Evolutionary conservation across 2,113 vertebrate genomes (phyloP).

Genomic region (Spea bombifrons): DNA sequence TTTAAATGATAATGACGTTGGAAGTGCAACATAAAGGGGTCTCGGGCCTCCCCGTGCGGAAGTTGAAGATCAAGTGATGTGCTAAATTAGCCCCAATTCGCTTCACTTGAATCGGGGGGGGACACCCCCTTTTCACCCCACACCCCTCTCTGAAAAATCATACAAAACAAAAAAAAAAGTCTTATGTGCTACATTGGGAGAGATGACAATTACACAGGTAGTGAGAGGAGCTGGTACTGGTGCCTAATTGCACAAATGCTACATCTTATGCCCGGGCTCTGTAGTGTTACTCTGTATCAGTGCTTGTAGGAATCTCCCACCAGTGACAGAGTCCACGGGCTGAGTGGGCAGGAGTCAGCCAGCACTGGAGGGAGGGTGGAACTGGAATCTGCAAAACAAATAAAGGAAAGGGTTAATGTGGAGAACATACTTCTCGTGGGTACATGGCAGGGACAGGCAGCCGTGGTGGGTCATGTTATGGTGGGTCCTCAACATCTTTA

Average conservation of each 20-base stretch:
- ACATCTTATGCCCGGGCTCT: conserved; percentile 88
- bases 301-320: conserved; percentile 80
- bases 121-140: background rate
- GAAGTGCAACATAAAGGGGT: conserved; percentile 7
- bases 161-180: background rate
- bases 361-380: conserved; percentile 56
- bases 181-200: conserved; percentile 93
- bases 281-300: conserved; percentile 90
- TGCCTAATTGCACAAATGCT: conserved; percentile 97
- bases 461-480: too few species aligned
- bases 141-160: conserved; percentile 27
- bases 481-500: too few species aligned
- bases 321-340: conserved; percentile 66
- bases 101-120: conserved; percentile 26
- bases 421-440: background rate
- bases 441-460: too few species aligned
- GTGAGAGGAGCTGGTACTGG: conserved; percentile 91
- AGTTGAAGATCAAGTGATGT: conserved; percentile 11
- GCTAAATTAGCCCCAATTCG: conserved; percentile 13
- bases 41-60: background rate
- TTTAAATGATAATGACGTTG: too few species aligned
- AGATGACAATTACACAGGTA: conserved; percentile 92
- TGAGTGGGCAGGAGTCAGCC: conserved; percentile 61
- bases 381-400: conserved; percentile 7
- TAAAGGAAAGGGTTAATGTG: background rate